Conservation (phyloP, 2,797 vertebrate genomes). For the Sebastes elongatus region DNA sequence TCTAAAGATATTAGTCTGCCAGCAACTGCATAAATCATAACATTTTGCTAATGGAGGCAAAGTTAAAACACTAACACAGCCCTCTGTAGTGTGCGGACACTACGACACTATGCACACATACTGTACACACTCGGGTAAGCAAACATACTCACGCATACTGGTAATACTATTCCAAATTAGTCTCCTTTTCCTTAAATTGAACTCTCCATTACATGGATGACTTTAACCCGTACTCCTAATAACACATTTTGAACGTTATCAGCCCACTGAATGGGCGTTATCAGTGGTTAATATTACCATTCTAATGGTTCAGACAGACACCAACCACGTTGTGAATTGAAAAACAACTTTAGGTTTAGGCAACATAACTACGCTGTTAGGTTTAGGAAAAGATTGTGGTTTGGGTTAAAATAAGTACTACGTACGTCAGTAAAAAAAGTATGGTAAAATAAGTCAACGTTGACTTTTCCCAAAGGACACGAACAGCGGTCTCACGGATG, state of each 20-base stretch:
- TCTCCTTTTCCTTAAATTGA: background rate
- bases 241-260: fast-evolving
- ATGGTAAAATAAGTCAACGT: background rate
- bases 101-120: background rate
- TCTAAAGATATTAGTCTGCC: conserved; percentile 92
- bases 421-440: background rate
- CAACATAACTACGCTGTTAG: background rate
- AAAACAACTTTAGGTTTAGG: background rate
- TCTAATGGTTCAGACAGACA: background rate
- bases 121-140: background rate
- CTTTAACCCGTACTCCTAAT: background rate
- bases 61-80: conserved; percentile 70
- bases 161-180: background rate
- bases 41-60: conserved; percentile 91
- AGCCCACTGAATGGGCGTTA: background rate
- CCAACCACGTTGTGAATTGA: background rate
- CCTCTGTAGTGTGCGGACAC: background rate
- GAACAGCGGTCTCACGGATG: fast-evolving
- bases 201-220: background rate
- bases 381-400: background rate
- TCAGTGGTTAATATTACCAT: background rate
- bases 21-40: conserved; percentile 95
- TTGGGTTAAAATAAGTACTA: background rate
- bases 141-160: background rate
- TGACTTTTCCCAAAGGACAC: background rate